Evolutionary conservation across 2,888 invertebrate species (phyloP).

Genomic region (Anthophora plumipes): DNA sequence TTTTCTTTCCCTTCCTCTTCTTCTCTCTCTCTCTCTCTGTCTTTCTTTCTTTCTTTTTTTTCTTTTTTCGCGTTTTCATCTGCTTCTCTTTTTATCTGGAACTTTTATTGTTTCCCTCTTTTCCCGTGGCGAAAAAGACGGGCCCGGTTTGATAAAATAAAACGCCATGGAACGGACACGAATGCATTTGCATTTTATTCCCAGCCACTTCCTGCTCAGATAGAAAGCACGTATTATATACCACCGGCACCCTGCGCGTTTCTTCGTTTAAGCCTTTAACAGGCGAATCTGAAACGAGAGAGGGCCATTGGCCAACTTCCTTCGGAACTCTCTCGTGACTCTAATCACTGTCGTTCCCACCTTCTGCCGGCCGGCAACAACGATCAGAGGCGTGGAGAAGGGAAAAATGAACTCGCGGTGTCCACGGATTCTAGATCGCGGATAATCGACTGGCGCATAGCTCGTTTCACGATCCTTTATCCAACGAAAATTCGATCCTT

Average conservation of each 20-base stretch:
- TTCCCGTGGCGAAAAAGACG: neutral
- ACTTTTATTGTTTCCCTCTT: too few species aligned
- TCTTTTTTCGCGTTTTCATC: neutral
- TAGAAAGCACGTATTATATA: too few species aligned
- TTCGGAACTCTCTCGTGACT: conserved; percentile 36
- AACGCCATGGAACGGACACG: neutral
- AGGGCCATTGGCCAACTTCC: conserved; percentile 13
- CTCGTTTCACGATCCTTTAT: neutral
- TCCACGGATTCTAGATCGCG: conserved; percentile 6
- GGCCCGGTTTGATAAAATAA: too few species aligned
- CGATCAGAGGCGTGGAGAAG: conserved; percentile 41
- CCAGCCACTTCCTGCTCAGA: neutral
- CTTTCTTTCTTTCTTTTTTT: neutral
- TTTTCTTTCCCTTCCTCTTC: too few species aligned
- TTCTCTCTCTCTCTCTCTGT: neutral
- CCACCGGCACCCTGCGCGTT: neutral
- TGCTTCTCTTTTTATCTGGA: neutral
- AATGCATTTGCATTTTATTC: conserved; percentile 1
- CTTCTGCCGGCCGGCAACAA: conserved; percentile 9
- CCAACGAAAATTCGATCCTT: neutral
- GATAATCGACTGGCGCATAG: neutral
- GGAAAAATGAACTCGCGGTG: too few species aligned
- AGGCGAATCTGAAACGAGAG: neutral
- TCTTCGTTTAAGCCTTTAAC: neutral
- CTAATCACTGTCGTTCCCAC: conserved; percentile 40